Conservation (phyloP, 2,797 vertebrate genomes). For the Crax fasciolata region DNA sequence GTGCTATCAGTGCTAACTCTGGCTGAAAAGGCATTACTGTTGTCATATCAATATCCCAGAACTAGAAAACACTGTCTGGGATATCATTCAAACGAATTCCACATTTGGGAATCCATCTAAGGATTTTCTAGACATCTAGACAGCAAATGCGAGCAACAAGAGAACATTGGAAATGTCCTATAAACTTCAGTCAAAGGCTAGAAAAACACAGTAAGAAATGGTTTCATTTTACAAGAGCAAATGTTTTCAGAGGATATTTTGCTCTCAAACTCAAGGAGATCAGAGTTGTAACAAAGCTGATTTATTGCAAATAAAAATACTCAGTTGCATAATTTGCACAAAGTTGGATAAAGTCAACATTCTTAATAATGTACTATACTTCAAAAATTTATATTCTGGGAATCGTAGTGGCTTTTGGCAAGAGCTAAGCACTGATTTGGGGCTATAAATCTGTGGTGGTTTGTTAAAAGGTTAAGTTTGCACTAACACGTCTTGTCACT, state of each 20-base stretch:
- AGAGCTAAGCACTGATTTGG: neutral
- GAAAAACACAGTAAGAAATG: neutral
- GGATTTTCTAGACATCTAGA: neutral
- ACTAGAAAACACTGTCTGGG: neutral
- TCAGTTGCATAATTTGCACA: neutral
- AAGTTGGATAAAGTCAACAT: slow-evolving; percentile 11
- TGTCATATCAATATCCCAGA: neutral
- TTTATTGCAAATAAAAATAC: slow-evolving; percentile 41
- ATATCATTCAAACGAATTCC: neutral
- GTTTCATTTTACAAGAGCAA: neutral
- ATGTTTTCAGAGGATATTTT: slow-evolving; percentile 9
- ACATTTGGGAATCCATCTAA: neutral
- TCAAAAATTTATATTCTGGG: slow-evolving; percentile 13
- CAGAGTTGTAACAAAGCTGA: neutral
- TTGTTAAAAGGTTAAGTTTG: slow-evolving; percentile 47
- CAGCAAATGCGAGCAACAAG: neutral
- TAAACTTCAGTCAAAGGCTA: neutral
- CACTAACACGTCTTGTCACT: neutral
- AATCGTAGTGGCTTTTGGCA: neutral
- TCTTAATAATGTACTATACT: slow-evolving; percentile 5
- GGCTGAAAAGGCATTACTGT: neutral
- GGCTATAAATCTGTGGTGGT: neutral
- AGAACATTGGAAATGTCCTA: neutral
- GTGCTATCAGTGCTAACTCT: neutral
- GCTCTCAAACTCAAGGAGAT: neutral